phyloP scores from a whole-genome alignment of 2,888 invertebrate genomes.

The Strigamia transsilvanica region DNA sequence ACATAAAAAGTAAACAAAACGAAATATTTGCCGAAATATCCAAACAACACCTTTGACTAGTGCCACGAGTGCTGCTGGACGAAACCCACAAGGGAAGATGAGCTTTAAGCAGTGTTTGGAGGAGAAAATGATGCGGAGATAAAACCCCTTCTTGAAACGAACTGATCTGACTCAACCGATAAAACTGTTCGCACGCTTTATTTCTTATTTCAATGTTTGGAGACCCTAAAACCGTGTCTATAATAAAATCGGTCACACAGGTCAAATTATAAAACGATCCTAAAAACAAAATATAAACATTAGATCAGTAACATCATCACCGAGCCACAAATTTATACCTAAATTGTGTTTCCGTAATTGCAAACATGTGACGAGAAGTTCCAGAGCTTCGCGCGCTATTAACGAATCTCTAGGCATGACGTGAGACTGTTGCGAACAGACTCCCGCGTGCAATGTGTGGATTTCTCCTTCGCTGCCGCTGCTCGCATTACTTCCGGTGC shows the following conservation, averaged over 20 bases:
- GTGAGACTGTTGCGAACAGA: constrained; percentile 63
- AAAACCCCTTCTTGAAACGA: constrained; percentile 48
- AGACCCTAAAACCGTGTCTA: constrained; percentile 66
- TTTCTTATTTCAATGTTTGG: constrained; percentile 63
- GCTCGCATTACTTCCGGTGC: constrained; percentile 65
- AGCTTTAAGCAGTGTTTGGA: constrained; percentile 64
- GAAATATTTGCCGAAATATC: not conserved
- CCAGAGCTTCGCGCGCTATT: constrained; percentile 65
- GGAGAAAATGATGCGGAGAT: constrained; percentile 61
- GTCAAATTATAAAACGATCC: constrained; percentile 65
- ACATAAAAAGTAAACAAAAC: no score
- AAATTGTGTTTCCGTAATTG: constrained; percentile 64
- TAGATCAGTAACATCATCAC: constrained; percentile 2
- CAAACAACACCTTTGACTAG: constrained; percentile 62
- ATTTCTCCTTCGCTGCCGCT: constrained; percentile 63
- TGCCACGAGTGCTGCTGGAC: constrained; percentile 64
- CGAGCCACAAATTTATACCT: constrained; percentile 59
- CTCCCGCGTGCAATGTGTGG: constrained; percentile 62
- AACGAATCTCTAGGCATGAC: constrained; percentile 64
- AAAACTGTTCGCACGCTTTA: constrained; percentile 65
- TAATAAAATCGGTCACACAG: constrained; percentile 65
- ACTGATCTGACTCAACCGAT: constrained; percentile 62
- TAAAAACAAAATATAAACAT: constrained; percentile 55
- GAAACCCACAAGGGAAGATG: constrained; percentile 67
- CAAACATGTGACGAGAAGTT: constrained; percentile 65